phyloP scores from a whole-genome alignment of 2,797 vertebrate species.

The Bufotes viridis region DNA sequence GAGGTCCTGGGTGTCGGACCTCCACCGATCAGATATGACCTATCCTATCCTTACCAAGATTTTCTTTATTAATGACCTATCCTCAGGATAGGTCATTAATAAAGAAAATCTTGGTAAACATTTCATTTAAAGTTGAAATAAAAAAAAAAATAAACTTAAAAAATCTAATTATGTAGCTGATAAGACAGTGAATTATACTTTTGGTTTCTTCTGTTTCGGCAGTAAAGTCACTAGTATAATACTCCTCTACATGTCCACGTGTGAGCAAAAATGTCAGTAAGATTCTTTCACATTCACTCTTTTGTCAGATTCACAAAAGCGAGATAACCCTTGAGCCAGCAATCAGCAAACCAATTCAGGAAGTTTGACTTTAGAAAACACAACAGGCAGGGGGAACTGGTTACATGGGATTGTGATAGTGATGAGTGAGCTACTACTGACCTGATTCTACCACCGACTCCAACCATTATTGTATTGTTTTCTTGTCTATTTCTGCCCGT shows the following conservation, averaged over 20 bases:
- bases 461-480: conserved; percentile 28
- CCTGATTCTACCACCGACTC: conserved; percentile 24
- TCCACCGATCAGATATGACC: no score
- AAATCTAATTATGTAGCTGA: background rate
- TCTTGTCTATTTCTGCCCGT: conserved; percentile 35
- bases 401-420: conserved; percentile 39
- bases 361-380: conserved; percentile 43
- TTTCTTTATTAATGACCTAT: no score
- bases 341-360: conserved; percentile 40
- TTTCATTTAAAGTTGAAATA: no score
- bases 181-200: background rate
- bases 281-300: conserved; percentile 25
- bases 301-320: conserved; percentile 41
- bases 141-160: background rate
- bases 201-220: background rate
- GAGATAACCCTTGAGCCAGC: conserved; percentile 17
- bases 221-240: background rate
- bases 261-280: conserved; percentile 36
- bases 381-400: conserved; percentile 41
- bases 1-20: no score
- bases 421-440: conserved; percentile 46
- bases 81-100: no score
- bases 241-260: background rate
- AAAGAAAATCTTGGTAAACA: no score
- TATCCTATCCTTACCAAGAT: no score